These are phyloP conservation scores for Ceryle rudis DNA, from an alignment of 2,797 vertebrate genomes.

Conservation along the genomic window DNA sequence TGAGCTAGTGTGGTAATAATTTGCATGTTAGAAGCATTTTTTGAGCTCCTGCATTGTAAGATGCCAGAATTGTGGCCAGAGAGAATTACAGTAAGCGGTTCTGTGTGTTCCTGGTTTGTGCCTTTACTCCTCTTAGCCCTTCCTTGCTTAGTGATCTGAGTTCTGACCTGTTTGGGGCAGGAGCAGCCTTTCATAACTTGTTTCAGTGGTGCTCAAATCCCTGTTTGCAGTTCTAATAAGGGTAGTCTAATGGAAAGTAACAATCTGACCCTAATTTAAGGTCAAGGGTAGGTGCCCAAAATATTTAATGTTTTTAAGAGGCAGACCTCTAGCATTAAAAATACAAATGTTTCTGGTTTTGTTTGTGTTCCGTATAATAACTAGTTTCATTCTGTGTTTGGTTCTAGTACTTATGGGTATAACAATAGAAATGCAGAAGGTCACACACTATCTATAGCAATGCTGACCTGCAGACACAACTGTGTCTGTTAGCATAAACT, in stretches of 20 bases:
- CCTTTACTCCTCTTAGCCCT: background rate
- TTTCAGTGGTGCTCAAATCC: background rate
- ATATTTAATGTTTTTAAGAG: background rate
- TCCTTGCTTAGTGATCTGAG: background rate
- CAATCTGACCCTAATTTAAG: background rate
- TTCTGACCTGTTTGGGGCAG: background rate
- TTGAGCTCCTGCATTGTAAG: background rate
- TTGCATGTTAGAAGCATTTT: background rate
- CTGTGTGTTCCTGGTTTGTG: background rate
- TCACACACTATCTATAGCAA: no score
- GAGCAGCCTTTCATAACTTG: background rate
- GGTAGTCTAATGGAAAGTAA: background rate
- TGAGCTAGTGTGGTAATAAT: background rate
- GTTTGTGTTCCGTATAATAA: background rate
- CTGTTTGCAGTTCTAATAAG: background rate
- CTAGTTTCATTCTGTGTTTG: background rate
- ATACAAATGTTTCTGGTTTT: background rate
- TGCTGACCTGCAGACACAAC: background rate
- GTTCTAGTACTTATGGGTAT: background rate
- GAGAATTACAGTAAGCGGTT: background rate
- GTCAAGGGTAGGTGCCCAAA: background rate
- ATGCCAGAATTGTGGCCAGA: background rate
- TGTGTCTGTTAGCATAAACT: background rate
- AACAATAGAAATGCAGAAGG: no score
- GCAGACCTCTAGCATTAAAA: background rate